Evolutionary conservation across 2,888 invertebrate species (phyloP), one percentile per base, ranked within the genome.

Genomic region (Himalopsyche japonica): DNA sequence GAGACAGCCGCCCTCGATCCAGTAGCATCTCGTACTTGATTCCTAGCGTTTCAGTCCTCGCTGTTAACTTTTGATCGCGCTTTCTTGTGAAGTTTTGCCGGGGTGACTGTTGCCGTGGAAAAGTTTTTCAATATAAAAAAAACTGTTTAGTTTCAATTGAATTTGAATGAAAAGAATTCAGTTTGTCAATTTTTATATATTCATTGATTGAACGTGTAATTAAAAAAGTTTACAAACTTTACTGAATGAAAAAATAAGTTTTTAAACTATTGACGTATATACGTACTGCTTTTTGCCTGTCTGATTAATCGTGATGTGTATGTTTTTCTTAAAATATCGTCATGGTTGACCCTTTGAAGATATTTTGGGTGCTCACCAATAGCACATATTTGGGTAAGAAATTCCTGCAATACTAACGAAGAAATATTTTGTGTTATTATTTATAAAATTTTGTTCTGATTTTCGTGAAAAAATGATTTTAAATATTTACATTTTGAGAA

Each of bases 351-450:
- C 95, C 96, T 90, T 93, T 96, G 90, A 96, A 96, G 93, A 94
- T 96, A 91, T 95, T 96, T 91, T 96, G 96, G 96, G 95, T 96
- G 92, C 93, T 96, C 89, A 96, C 95, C 92, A 96, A 96, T 93
- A 96, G 96, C 93, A 95, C 95, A 89, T 96, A 95, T 90, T 91
- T 96, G 90, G 95, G 96, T 96, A 94, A 89, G 90, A 82, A 10
- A 3, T 15, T 43, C 15, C 7, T 43, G n/a, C n/a, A n/a, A n/a
- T n/a, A 15, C 43, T 3, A 1, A 0, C 15, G 43, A 43, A 15
- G 0, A 5, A 10, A 1, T 8, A 10, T 43, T 43, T 15, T 15
- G 2, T 3, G 15, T 12, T 43, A 15, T 43, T 37, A 37, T 8
- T 5, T 37, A 37, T 37, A 8, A 37, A 43, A 1, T 43, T 2